Conservation (phyloP, 1,140 invertebrate genomes). For the Drosophila hydei region DNA sequence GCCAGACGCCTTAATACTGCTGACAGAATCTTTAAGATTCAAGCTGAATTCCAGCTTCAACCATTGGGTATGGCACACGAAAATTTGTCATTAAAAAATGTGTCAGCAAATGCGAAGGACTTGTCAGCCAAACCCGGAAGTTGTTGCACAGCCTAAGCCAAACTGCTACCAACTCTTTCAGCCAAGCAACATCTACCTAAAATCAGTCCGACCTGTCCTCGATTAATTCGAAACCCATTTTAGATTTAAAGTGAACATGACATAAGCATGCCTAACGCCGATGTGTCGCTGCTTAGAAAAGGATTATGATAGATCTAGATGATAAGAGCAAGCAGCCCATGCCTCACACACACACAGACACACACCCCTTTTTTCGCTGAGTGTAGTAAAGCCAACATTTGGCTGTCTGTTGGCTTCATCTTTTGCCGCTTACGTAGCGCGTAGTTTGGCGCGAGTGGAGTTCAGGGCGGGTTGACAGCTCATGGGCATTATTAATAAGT, state of each 20-base stretch:
- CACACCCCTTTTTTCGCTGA: neutral
- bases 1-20: too few species aligned
- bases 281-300: neutral
- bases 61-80: too few species aligned
- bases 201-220: too few species aligned
- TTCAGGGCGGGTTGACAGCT: slow-evolving; percentile 8
- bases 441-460: too few species aligned
- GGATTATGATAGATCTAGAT: slow-evolving; percentile 2
- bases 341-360: too few species aligned
- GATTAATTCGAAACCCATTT: neutral
- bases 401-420: slow-evolving; percentile 7
- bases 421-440: slow-evolving; percentile 12
- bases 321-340: neutral
- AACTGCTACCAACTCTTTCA: too few species aligned
- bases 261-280: neutral
- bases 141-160: too few species aligned
- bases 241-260: neutral
- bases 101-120: neutral
- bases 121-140: too few species aligned
- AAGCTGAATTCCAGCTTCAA: neutral
- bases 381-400: slow-evolving; percentile 9
- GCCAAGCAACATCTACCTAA: too few species aligned
- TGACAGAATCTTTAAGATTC: neutral
- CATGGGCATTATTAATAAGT: slow-evolving; percentile 72
- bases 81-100: too few species aligned